Evolutionary conservation across 2,797 vertebrate genomes (phyloP), one percentile per base, ranked within the genome.

Genomic region (Lateolabrax maculatus): DNA sequence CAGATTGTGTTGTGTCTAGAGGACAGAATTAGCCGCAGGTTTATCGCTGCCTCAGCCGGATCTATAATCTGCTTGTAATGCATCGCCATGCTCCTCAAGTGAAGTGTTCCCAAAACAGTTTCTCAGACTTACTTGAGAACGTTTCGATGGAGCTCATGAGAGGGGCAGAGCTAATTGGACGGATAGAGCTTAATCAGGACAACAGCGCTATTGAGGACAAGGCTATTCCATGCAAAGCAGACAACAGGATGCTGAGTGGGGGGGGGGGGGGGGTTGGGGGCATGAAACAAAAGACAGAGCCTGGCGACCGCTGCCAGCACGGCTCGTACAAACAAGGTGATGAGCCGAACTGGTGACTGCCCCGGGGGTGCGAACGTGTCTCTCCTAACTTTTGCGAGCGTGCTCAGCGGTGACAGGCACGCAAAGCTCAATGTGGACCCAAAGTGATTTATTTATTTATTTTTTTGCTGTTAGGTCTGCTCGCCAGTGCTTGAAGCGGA

Each of bases 111-210:
- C 19, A 2, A 67, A 76, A 60, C 77, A 58, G 52, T 69, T 85
- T 86, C 70, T 77, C 78, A 77, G 71, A 77, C 80, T 55, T 55
- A 77, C 80, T 55, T 55, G 57, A 79, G 79, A 74, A 83, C 53
- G 34, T 81, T 84, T 75, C 11, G 57, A 64, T 41, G 56, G 77
- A 78, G 71, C 82, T 79, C 76, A 41, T 46, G 71, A 88, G 77
- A 73, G 65, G n/a, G 71, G 85, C 88, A 77, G 75, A 81, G 86
- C 80, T 86, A 90, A 91, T 87, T 89, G 88, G 83, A 77, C 4
- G 83, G 81, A 83, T 84, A 63, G 75, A 87, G 84, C 77, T 84
- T 89, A 88, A 84, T 89, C 79, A 75, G 87, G 83, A 88, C 79
- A 87, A 87, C 84, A 44, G 77, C 25, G 46, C 79, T 83, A 86